Percentiles rank a stretch among this genome's conserved stretches.
These are phyloP conservation scores for Oenanthe oenanthe DNA, from an alignment of 2,113 vertebrate species.

Conservation along the genomic window DNA sequence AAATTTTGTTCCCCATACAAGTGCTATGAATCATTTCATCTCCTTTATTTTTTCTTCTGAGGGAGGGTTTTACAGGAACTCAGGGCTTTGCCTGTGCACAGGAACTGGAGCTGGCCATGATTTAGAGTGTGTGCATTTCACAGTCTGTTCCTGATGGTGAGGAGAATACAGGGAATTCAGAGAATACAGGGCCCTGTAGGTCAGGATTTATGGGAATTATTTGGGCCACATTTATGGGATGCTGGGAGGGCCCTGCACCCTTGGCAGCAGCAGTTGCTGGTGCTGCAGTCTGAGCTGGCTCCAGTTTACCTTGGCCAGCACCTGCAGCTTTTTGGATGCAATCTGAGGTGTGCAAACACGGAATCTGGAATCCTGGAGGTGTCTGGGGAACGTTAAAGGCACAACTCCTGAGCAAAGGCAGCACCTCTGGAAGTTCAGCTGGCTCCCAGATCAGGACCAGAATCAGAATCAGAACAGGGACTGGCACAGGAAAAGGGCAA, in stretches of 20 bases:
- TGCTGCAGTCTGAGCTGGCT: neutral
- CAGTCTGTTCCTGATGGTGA: neutral
- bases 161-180: neutral
- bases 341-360: neutral
- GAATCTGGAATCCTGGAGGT: neutral
- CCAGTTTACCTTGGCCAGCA: neutral
- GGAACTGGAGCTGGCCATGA: neutral
- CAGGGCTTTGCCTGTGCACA: neutral
- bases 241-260: neutral
- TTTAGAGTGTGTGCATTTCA: neutral
- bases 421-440: neutral
- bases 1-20: neutral
- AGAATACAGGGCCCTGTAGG: neutral
- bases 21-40: constrained; percentile 12
- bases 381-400: neutral
- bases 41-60: neutral
- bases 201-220: neutral
- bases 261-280: neutral
- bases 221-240: neutral
- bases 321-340: neutral
- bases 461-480: neutral
- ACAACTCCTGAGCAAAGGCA: neutral
- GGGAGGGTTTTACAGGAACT: neutral
- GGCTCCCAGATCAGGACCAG: neutral
- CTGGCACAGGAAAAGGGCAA: neutral